phyloP scores from a whole-genome alignment of 1,140 invertebrate species.

The Caligus rogercresseyi region DNA sequence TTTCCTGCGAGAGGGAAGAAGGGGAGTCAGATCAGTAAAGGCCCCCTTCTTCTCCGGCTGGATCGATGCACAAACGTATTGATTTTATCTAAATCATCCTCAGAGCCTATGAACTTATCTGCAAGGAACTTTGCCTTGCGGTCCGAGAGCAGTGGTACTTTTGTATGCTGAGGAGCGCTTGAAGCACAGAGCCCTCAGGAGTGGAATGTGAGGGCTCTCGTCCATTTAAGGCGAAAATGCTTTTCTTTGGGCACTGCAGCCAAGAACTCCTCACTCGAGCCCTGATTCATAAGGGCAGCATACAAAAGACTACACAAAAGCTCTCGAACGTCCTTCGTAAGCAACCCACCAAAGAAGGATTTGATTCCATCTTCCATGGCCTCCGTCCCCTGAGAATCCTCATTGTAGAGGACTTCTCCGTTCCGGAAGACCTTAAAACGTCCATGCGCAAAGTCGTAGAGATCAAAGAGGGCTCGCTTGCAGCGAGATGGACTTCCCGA shows the following conservation, averaged over 20 bases:
- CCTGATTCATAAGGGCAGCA: not conserved
- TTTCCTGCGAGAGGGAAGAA: not conserved
- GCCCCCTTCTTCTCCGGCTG: not conserved
- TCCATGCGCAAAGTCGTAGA: constrained; percentile 25
- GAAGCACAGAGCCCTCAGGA: not conserved
- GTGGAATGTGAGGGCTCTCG: not conserved
- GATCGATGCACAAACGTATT: not conserved
- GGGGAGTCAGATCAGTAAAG: not conserved
- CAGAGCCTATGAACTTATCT: not conserved
- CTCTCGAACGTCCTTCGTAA: no score
- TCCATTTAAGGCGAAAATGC: no score
- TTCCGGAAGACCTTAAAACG: constrained; percentile 25
- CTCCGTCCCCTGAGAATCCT: constrained; percentile 1
- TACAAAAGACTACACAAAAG: not conserved
- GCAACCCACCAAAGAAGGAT: not conserved
- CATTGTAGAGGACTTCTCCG: constrained; percentile 23
- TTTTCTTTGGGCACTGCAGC: not conserved
- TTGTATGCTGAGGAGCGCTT: not conserved
- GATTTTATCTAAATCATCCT: not conserved
- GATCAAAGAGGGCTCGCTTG: constrained; percentile 21
- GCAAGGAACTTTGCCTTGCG: not conserved
- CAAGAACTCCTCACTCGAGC: not conserved
- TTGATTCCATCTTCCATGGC: not conserved
- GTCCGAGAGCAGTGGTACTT: not conserved
- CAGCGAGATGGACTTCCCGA: constrained; percentile 22